These are phyloP conservation scores for Sinohyriopsis cumingii DNA, from an alignment of 2,888 invertebrate species.

Conservation along the genomic window DNA sequence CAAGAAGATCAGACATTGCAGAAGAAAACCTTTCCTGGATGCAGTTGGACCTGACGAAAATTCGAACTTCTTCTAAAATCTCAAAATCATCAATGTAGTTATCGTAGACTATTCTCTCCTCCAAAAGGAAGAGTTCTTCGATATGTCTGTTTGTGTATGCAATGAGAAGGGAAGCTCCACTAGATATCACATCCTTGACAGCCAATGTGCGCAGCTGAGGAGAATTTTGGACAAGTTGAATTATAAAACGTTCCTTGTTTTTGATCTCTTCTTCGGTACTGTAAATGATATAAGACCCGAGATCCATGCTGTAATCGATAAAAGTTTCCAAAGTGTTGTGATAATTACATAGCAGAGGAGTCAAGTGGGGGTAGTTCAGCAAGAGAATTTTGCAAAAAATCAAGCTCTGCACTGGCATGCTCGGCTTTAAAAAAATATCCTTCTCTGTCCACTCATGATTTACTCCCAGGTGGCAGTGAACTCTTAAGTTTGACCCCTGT, in stretches of 20 bases:
- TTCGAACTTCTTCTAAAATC: background rate
- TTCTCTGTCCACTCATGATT: constrained; percentile 42
- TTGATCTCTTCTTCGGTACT: constrained; percentile 8
- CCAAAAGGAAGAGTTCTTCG: constrained; percentile 27
- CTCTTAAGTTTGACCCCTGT: constrained; percentile 29
- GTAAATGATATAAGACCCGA: constrained; percentile 19
- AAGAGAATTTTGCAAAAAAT: constrained; percentile 30
- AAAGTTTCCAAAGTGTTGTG: constrained; percentile 33
- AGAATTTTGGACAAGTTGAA: constrained; percentile 29
- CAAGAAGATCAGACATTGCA: constrained; percentile 22
- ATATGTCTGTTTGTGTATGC: constrained; percentile 29
- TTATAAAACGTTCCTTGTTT: constrained; percentile 14
- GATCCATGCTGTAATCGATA: constrained; percentile 32
- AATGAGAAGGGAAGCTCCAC: constrained; percentile 33
- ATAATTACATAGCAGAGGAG: constrained; percentile 22
- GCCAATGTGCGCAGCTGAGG: constrained; percentile 34
- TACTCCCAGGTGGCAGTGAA: constrained; percentile 36
- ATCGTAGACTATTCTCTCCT: constrained; percentile 33
- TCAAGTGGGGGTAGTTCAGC: constrained; percentile 24
- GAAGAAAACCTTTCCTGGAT: constrained; percentile 11
- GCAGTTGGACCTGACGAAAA: constrained; percentile 7
- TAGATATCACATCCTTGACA: constrained; percentile 38
- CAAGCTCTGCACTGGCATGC: constrained; percentile 37
- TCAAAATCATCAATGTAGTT: constrained; percentile 15
- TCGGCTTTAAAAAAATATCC: constrained; percentile 36